Conservation (phyloP, 2,888 invertebrate species). For the Andricus quercusramuli region DNA sequence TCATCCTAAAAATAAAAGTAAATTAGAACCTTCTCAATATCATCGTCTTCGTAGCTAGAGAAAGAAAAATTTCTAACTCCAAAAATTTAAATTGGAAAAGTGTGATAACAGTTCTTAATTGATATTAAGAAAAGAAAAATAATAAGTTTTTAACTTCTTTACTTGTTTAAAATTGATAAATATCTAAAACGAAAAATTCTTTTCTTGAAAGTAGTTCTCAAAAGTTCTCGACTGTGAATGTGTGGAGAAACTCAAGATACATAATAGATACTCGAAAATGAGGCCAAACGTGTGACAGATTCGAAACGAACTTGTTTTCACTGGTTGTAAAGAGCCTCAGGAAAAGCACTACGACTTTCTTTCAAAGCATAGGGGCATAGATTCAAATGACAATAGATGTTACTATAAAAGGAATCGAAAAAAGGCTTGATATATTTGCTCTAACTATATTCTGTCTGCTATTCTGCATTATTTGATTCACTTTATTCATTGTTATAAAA, state of each 20-base stretch:
- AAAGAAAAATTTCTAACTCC: too few species aligned
- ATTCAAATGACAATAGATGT: not conserved
- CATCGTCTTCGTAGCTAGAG: too few species aligned
- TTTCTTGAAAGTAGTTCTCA: slow-evolving; percentile 15
- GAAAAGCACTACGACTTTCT: not conserved
- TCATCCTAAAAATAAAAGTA: too few species aligned
- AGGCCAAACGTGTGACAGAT: slow-evolving; percentile 39
- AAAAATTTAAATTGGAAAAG: too few species aligned
- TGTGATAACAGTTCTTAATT: too few species aligned
- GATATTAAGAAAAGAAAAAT: too few species aligned
- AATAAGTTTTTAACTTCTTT: too few species aligned
- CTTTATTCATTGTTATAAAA: too few species aligned
- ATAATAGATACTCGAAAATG: slow-evolving; percentile 34
- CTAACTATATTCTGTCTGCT: not conserved
- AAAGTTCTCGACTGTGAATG: slow-evolving; percentile 7
- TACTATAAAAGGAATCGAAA: not conserved
- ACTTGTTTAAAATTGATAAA: not conserved
- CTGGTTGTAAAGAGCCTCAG: not conserved
- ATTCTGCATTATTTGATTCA: too few species aligned
- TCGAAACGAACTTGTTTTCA: slow-evolving; percentile 27
- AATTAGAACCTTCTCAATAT: too few species aligned
- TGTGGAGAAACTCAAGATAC: slow-evolving; percentile 16
- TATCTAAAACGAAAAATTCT: slow-evolving; percentile 3
- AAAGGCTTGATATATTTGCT: not conserved
- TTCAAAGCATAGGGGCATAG: not conserved